Percentiles rank a stretch among this genome's conserved stretches.
Conservation (phyloP, 2,113 vertebrate species). For the Baryphthengus martii region DNA sequence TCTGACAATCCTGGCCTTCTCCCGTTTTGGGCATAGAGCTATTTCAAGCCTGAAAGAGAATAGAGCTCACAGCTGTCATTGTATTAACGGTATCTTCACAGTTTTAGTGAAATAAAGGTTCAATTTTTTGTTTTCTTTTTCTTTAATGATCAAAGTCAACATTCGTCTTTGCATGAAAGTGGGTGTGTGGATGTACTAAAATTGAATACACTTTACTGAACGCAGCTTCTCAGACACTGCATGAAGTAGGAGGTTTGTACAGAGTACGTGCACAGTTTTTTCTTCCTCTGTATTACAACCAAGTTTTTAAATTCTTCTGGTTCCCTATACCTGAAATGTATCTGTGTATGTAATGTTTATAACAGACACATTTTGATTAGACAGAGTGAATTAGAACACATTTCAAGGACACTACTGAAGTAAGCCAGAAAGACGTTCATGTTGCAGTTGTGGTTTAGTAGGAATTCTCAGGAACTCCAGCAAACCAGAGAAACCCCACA, state of each 20-base stretch:
- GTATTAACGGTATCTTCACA: background rate
- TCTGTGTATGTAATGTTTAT: background rate
- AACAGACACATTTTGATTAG: background rate
- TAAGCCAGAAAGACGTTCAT: background rate
- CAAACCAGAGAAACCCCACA: background rate
- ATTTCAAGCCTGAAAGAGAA: background rate
- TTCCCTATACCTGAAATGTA: background rate
- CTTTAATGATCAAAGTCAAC: background rate
- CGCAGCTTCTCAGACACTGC: background rate
- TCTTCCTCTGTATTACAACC: background rate
- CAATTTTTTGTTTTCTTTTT: background rate
- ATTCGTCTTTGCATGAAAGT: background rate
- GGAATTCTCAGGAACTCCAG: background rate
- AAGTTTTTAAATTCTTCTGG: background rate
- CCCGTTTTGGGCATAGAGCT: accelerated
- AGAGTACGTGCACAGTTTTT: background rate
- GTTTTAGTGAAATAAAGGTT: background rate
- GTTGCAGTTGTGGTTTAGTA: background rate
- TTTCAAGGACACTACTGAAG: background rate
- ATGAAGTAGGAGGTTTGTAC: background rate
- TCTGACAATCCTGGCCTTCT: background rate
- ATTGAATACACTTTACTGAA: background rate
- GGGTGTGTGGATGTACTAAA: background rate
- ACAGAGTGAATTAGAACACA: background rate
- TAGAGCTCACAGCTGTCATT: background rate